Base-by-base conservation (phyloP, 2,113 vertebrate genomes). In the Ia io region DNA sequence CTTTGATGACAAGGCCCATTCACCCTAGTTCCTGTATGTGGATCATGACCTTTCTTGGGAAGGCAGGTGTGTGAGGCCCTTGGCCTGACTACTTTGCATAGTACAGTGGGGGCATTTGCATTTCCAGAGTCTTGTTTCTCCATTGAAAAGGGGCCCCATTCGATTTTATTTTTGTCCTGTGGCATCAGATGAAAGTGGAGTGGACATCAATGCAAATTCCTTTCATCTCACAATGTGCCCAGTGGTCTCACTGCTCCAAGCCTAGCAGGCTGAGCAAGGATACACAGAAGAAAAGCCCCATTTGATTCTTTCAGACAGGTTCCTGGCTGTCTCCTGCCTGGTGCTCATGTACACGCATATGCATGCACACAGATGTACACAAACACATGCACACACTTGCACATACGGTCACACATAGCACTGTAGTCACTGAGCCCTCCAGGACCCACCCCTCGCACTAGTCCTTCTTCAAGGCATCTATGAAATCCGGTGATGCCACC, bases 1-100 rank as follows among this genome's bases (percentile, higher is more conserved):
- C 97, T 98, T 96, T 97, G 96, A 97, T 96, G 94, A 49, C 0
- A 11, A 86, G 70, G 53, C 10, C 59, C 1, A 2, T 63, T 23
- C 42, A 47, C 28, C 32, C 47, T 22, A 0, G 16, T 96, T 74
- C 80, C 92, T 86, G 3, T 61, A 56, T 93, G 35, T 51, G 51
- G 84, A 82, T 90, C 93, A 69, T 0, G 28, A 77, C 91, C 92
- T 93, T 97, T 87, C 96, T 70, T 96, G 96, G 94, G 47, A 92
- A 97, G 96, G 74, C 18, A 30, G 91, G 91, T 97, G 88, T 94
- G 88, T 93, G 44, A 59, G 77, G 67, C 78, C 80, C 61, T 44
- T 53, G 93, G 70, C 51, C 35, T 6, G 42, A 56, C 35, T 95
- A 69, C 95, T 97, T 93, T 96, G 82, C 94, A 84, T 92, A 47